Base-by-base conservation (phyloP, 2,888 invertebrate species). In the Acanthococcus lagerstroemiae region DNA sequence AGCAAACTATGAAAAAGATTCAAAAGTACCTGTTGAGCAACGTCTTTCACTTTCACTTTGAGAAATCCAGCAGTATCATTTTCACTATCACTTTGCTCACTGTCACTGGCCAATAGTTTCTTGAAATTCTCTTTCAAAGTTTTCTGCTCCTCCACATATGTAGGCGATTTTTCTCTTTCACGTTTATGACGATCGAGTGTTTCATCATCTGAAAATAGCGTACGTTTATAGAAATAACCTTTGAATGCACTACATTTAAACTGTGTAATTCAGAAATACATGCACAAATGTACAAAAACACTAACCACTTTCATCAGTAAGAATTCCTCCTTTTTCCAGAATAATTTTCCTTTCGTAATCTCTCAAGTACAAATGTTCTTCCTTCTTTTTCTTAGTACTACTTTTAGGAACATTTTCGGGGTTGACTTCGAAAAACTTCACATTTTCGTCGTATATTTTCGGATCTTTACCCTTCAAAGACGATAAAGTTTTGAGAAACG, bases 401-500 rank as follows among this genome's bases (percentile, higher is more conserved):
- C 12, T 37, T 24, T 21, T 24, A 15, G 17, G 24, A 71, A 79
- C 79, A 71, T 75, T 68, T 71, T 72, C 68, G 48, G 69, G 68
- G 65, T 71, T 72, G 65, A 19, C 7, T 17, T 30, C 68, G 77
- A 91, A 94, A 73, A 90, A 91, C 61, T 80, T 81, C 27, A 82
- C 81, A 63, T 82, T 80, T 46, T 85, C 81, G 73, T 95, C 85
- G 76, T 96, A 96, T 69, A 95, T 94, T 71, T 82, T 81, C 0
- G 95, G 91, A 78, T 95, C 90, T 74, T 89, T 90, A 54, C 84
- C 88, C 75, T 95, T 95, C 54, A 97, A 76, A 58, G 85, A 84
- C 0, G 93, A 82, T 1, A 95, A 78, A 0, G 95, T 88, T 77
- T 88, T 88, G 50, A 91, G 84, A 76, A 97, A 97, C 70, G 89